Evolutionary conservation across 1,140 invertebrate genomes (phyloP), one percentile per base, ranked within the genome.

Genomic region (Phocides pigmalion): DNA sequence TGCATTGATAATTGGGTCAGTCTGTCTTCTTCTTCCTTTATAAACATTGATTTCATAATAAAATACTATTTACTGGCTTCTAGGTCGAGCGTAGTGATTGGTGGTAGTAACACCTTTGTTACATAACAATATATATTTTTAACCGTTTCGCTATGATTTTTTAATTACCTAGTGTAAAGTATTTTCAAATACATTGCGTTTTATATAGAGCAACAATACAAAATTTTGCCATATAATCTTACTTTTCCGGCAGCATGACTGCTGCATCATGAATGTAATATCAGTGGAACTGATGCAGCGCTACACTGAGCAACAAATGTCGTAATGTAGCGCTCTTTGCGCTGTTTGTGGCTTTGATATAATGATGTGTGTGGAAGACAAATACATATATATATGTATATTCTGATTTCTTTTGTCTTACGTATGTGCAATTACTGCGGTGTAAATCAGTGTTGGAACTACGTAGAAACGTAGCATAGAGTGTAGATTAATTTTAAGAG

Each of bases 191-290:
- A 32, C 9, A 49, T 49, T 49, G 25, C 22, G 46, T 49, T 22
- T 19, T 39, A 53, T 37, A 53, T 53, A 12, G 15, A 4, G 32
- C 32, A 37, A 9, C 8, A 53, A 16, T 53, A 16, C 14, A 32
- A 37, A 41, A 22, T 54, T 20, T 32, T 1, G 19, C 4, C 8
- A 14, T 17, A 41, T 54, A 41, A 54, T 32, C 28, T 12, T 32
- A 14, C 50, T 22, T 19, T 54, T 54, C n/a, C 17, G 4, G 35
- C 5, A 11, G 35, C 35, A 41, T n/a, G 51, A 37, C 37, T 15
- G 28, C 35, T 41, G 51, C 35, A 41, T 54, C 51, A 54, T 25
- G 51, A 54, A 41, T 39, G 32, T 39, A 25, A 11, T 20, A 39
- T 54, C 51, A 54, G 51, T 19, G 37, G 19, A 25, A 54, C 16